Base-by-base conservation (phyloP, 30 jellyfish, hydroid and myxozoan species). In the Sanderia malayensis region DNA sequence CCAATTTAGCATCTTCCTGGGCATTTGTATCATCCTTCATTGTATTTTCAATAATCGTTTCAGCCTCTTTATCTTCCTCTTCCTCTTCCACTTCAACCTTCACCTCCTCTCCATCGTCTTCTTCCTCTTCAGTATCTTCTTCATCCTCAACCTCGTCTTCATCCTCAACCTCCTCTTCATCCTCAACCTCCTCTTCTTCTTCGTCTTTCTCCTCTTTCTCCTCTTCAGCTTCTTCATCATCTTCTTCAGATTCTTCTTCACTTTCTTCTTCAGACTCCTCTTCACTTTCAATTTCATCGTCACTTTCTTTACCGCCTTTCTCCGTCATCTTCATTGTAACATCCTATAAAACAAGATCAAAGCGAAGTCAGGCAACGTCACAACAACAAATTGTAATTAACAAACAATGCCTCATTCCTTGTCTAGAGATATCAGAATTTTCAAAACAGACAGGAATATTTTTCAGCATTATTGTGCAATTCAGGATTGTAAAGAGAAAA, bases 321-420 rank as follows among this genome's bases (percentile, higher is more conserved):
- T 59, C 77, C 7, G 85, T 79, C 88, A 86, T 69, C 58, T 86
- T 71, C 80, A 86, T 44, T 24, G 96, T 86, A 7, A 86, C 89
- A 4, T 86, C 88, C 96, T 86, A 62, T n/a, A 20, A 27, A 37
- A 60, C n/a, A n/a, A 28, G 45, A 31, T 9, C 41, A 57, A 19
- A 58, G 1, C n/a, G n/a, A 53, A 7, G 59, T 41, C 28, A 33
- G 19, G 32, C n/a, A 66, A 26, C 80, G 17, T 32, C 19, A 63
- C 4, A 19, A 21, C 72, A 4, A 60, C 26, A 10, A 64, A 4
- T 68, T 7, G 23, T 22, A 37, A 46, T 15, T 10, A 44, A 27
- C 44, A 47, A 6, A 6, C 15, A 6, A 6, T 41, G 15, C 55
- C 11, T 41, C 11, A 8, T 41, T 6, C 11, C 55, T n/a, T n/a